Evolutionary conservation across 2,888 invertebrate genomes (phyloP), one percentile per base, ranked within the genome.

Genomic region (Drosophila trichaetosa): DNA sequence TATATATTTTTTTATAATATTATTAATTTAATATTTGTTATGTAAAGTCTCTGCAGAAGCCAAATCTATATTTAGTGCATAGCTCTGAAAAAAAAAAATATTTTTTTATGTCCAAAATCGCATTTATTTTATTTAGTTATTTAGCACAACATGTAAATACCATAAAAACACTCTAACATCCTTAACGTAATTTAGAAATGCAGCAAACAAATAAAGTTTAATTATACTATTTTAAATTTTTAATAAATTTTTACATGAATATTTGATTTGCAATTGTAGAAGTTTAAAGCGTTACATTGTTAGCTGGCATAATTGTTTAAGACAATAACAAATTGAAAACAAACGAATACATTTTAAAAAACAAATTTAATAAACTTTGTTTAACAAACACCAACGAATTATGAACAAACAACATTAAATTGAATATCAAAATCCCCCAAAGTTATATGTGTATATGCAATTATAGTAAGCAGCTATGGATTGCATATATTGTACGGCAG

Each of bases 301-400:
- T 91, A 83, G 80, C 76, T 76, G 82, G 69, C 78, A 78, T 89
- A 82, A 83, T 90, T 90, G 68, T 91, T 87, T 90, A 87, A 90
- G 90, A 91, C 90, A 90, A 90, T 90, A 90, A 90, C 61, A 76
- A 65, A 83, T 81, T 80, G 76, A 70, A 74, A 60, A 56, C 18
- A 29, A 56, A 38, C 27, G 27, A 58, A 48, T 65, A 65, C 2
- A 42, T 29, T 56, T 53, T 51, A 67, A 67, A 58, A 61, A 64
- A 61, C 60, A n/a, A n/a, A n/a, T 56, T 53, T 51, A 67, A 67
- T 61, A 61, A 64, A 61, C 60, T 71, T 80, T 53, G 66, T 74
- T 75, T 61, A 66, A 77, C 52, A 69, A 42, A 80, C 64, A 54
- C 65, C 79, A 79, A 73, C 79, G 82, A 79, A 81, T 62, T 76